phyloP scores from a whole-genome alignment of 2,797 vertebrate genomes.

The Prionace glauca region DNA sequence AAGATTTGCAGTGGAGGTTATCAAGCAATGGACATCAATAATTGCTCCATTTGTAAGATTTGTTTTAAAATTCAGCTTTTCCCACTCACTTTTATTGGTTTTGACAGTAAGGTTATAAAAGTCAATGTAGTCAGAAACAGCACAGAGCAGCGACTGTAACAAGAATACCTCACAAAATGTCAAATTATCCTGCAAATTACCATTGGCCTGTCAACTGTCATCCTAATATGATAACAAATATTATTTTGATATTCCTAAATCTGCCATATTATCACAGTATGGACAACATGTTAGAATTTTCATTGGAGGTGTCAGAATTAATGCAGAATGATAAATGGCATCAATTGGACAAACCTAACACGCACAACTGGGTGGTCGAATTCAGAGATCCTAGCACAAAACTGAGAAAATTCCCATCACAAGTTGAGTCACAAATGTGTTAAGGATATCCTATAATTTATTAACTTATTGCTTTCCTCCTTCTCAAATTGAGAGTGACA shows the following conservation, averaged over 20 bases:
- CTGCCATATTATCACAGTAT: not conserved
- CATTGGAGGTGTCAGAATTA: not conserved
- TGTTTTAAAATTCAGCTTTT: conserved; percentile 7
- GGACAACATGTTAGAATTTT: not conserved
- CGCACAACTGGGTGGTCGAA: not conserved
- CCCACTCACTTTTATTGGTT: not conserved
- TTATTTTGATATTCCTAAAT: not conserved
- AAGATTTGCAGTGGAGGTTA: not conserved
- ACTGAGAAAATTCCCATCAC: not conserved
- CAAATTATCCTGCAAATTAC: not conserved
- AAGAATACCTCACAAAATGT: not conserved
- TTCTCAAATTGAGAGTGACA: not conserved
- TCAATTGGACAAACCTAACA: not conserved
- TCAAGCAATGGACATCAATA: not conserved
- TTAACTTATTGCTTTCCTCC: not conserved
- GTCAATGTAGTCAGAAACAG: not conserved
- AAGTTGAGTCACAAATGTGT: not conserved
- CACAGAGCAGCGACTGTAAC: not conserved
- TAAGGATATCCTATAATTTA: not conserved
- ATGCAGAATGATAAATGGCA: not conserved
- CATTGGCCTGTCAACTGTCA: not conserved
- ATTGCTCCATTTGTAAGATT: not conserved
- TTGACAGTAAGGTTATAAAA: conserved; percentile 12
- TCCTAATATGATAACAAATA: not conserved
- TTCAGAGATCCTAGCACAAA: not conserved